phyloP scores from a whole-genome alignment of 64 coral and sea anemone species.

The Hydrozoanthus tunicans region DNA sequence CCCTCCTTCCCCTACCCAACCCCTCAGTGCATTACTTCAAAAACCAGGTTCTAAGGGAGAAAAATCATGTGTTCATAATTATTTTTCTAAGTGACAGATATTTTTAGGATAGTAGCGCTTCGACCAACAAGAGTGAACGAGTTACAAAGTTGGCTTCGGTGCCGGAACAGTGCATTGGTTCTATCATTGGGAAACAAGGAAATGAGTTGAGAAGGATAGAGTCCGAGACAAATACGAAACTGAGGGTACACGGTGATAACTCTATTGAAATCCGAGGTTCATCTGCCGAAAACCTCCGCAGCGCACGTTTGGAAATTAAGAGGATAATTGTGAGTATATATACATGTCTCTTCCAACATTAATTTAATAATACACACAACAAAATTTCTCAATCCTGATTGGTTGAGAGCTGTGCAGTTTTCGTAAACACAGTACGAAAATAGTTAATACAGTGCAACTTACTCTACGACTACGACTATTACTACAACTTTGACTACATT shows the following conservation, averaged over 20 bases:
- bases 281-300: neutral
- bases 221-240: neutral
- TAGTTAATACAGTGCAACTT: too few species aligned
- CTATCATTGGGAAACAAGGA: neutral
- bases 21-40: too few species aligned
- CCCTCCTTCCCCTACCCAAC: too few species aligned
- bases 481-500: too few species aligned
- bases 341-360: neutral
- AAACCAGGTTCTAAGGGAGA: neutral
- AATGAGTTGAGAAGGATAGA: neutral
- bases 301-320: slow-evolving; percentile 13
- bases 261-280: neutral
- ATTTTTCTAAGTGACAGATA: neutral
- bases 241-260: neutral
- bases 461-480: too few species aligned
- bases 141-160: neutral
- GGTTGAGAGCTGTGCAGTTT: too few species aligned
- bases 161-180: neutral
- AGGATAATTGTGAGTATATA: slow-evolving; percentile 27
- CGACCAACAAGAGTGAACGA: neutral
- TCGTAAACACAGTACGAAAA: too few species aligned
- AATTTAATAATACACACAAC: neutral
- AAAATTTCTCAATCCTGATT: too few species aligned
- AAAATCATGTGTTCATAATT: neutral
- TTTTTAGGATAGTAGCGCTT: neutral